Percentiles rank a stretch among this genome's conserved stretches.
These are phyloP conservation scores for Halichoerus grypus DNA, from an alignment of 2,113 vertebrate genomes.

Conservation along the genomic window DNA sequence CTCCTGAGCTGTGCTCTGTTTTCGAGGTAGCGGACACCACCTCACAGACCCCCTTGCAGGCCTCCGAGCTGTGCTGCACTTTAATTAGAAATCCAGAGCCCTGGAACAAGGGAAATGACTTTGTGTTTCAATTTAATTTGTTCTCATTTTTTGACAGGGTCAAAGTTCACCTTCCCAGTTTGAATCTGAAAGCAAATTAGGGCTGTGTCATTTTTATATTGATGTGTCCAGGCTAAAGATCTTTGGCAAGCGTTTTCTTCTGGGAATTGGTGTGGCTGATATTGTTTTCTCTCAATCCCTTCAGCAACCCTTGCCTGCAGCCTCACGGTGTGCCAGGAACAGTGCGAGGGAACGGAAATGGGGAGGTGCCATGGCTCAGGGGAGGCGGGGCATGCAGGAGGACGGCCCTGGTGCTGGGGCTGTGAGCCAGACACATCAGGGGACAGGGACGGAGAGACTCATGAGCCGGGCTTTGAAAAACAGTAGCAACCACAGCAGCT, in stretches of 20 bases:
- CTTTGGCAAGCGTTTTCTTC: conserved; percentile 67
- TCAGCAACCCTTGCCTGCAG: background rate
- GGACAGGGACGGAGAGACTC: background rate
- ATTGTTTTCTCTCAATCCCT: conserved; percentile 16
- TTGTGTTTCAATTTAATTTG: conserved; percentile 80
- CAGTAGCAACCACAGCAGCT: background rate
- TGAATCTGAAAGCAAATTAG: conserved; percentile 76
- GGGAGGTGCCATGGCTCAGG: background rate
- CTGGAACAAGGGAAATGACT: conserved; percentile 69
- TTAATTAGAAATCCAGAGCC: conserved; percentile 73
- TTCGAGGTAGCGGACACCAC: background rate
- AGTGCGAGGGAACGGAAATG: background rate
- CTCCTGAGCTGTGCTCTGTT: background rate
- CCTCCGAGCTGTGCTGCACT: background rate
- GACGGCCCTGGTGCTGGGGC: background rate
- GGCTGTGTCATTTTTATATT: conserved; percentile 66
- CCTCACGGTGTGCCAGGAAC: background rate
- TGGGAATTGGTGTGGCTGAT: conserved; percentile 20
- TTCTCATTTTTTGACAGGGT: conserved; percentile 80
- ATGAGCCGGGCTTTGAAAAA: background rate
- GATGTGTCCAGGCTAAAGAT: conserved; percentile 57
- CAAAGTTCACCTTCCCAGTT: conserved; percentile 66
- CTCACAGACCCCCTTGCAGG: background rate
- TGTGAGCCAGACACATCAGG: background rate
- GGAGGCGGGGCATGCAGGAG: background rate